phyloP scores from a whole-genome alignment of 1,140 invertebrate genomes.

The Penaeus japonicus region DNA sequence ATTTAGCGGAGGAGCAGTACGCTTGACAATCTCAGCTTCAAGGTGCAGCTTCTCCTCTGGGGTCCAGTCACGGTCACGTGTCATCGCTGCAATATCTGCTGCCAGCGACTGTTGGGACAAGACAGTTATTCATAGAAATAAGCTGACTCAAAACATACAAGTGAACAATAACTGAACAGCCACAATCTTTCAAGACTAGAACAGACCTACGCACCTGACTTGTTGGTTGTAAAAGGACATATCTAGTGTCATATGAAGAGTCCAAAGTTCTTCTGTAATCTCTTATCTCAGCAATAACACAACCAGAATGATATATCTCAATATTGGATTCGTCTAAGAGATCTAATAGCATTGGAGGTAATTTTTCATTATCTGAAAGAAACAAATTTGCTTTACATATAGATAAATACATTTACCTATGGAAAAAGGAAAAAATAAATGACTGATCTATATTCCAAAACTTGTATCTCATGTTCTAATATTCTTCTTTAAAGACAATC shows the following conservation, averaged over 20 bases:
- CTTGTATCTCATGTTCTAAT: too few relatives aligned
- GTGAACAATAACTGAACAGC: background rate
- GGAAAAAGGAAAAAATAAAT: background rate
- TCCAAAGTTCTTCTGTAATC: constrained; percentile 77
- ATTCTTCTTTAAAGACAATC: too few relatives aligned
- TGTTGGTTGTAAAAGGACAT: constrained; percentile 87
- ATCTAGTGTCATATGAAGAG: constrained; percentile 65
- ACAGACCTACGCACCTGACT: constrained; percentile 73
- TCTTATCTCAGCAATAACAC: constrained; percentile 88
- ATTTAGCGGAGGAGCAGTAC: constrained; percentile 84
- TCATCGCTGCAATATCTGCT: constrained; percentile 54
- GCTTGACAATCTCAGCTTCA: constrained; percentile 77
- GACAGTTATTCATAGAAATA: background rate
- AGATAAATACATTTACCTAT: background rate
- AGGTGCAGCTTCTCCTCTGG: constrained; percentile 79
- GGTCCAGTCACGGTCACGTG: constrained; percentile 65
- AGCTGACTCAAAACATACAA: background rate
- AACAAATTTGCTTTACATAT: too few relatives aligned
- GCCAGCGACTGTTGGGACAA: constrained; percentile 39
- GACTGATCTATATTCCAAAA: too few relatives aligned
- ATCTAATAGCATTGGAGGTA: constrained; percentile 86
- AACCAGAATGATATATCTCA: constrained; percentile 88
- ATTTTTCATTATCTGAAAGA: constrained; percentile 74
- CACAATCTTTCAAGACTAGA: background rate
- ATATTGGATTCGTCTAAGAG: constrained; percentile 80